These are phyloP conservation scores for Polydrusus pterygomalis DNA, from an alignment of 2,888 invertebrate genomes.

Conservation along the genomic window DNA sequence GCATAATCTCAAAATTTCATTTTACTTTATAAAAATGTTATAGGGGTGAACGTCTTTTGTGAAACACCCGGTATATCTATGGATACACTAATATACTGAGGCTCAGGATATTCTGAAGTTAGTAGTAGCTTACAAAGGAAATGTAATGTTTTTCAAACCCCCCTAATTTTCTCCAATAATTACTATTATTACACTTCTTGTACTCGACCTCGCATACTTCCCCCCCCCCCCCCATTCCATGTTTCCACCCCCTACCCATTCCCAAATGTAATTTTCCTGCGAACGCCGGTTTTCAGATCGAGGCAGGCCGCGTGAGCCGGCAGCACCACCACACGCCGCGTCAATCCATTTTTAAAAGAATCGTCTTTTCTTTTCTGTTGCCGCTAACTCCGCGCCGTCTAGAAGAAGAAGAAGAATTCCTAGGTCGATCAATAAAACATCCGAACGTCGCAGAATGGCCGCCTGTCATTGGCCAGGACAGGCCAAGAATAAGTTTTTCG, in stretches of 20 bases:
- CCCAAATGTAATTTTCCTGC: slow-evolving; percentile 10
- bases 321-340: slow-evolving; percentile 35
- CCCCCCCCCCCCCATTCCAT: neutral
- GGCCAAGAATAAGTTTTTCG: slow-evolving; percentile 71
- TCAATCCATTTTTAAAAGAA: slow-evolving; percentile 49
- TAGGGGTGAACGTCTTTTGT: too few relatives aligned
- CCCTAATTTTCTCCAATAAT: too few relatives aligned
- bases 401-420: slow-evolving; percentile 71
- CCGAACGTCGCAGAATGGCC: slow-evolving; percentile 65
- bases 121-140: too few relatives aligned
- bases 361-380: slow-evolving; percentile 57
- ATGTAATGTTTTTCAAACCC: too few relatives aligned
- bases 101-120: too few relatives aligned
- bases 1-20: too few relatives aligned
- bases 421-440: slow-evolving; percentile 71
- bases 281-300: slow-evolving; percentile 22
- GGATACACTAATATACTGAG: too few relatives aligned
- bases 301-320: slow-evolving; percentile 27
- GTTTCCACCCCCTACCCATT: slow-evolving; percentile 10
- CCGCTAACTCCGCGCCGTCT: slow-evolving; percentile 63
- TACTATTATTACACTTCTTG: neutral
- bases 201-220: neutral
- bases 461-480: slow-evolving; percentile 69
- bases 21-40: too few relatives aligned
- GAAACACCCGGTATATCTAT: too few relatives aligned